Evolutionary conservation across 2,113 vertebrate genomes (phyloP).

Genomic region (Hyperoodon ampullatus): DNA sequence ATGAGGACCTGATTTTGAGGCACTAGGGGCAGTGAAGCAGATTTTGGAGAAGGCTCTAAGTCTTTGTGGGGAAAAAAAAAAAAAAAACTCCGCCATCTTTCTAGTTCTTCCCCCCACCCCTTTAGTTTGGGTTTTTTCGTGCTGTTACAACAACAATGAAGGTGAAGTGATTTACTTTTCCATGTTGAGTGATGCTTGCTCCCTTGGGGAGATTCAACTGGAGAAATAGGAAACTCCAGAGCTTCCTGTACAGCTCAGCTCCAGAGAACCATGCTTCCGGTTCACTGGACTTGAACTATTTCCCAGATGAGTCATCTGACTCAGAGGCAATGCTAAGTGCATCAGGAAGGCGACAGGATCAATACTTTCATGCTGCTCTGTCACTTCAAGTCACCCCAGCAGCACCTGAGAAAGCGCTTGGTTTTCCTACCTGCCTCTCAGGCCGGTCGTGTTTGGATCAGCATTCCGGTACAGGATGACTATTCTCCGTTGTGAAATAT

Average conservation of each 20-base stretch:
- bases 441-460: neutral
- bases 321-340: neutral
- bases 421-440: neutral
- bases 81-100: neutral
- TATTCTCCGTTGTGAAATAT: neutral
- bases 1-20: neutral
- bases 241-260: conserved; percentile 30
- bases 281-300: conserved; percentile 30
- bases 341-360: conserved; percentile 22
- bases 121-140: neutral
- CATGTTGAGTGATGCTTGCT: neutral
- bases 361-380: neutral
- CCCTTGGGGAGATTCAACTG: conserved; percentile 29
- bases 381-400: neutral
- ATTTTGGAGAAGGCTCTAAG: neutral
- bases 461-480: neutral
- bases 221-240: conserved; percentile 56
- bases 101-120: neutral
- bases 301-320: conserved; percentile 50
- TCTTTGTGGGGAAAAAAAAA: neutral
- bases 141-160: neutral
- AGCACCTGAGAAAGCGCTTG: neutral
- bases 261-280: conserved; percentile 32
- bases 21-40: too few relatives aligned
- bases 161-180: conserved; percentile 32